Evolutionary conservation across 2,888 invertebrate species (phyloP).

Genomic region (Eupithecia tripunctaria): DNA sequence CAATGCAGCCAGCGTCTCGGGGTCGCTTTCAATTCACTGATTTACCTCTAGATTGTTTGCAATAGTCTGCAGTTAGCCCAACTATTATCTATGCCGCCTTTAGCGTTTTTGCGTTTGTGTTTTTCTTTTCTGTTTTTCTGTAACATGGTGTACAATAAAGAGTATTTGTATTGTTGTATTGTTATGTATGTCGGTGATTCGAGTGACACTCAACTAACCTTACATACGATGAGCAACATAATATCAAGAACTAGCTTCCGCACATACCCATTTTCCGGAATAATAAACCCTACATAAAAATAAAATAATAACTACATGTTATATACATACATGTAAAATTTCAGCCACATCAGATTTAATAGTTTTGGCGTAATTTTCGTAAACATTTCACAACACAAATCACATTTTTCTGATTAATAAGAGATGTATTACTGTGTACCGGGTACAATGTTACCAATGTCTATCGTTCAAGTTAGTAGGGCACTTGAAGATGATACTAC

Average conservation of each 20-base stretch:
- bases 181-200: no score
- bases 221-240: neutral
- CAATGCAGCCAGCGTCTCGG: neutral
- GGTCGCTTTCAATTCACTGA: neutral
- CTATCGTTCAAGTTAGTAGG: constrained; percentile 18
- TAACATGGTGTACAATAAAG: no score
- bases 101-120: no score
- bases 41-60: neutral
- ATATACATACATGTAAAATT: neutral
- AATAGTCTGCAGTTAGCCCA: neutral
- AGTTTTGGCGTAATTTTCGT: neutral
- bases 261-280: neutral
- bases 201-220: neutral
- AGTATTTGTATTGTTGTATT: no score
- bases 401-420: neutral
- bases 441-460: constrained; percentile 4
- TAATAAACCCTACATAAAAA: no score
- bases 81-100: no score
- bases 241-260: neutral
- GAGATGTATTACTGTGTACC: constrained; percentile 10
- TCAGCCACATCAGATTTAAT: neutral
- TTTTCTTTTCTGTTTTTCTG: no score
- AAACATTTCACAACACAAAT: neutral
- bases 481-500: constrained; percentile 36
- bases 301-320: neutral